These are phyloP conservation scores for Morpho deidamia DNA, from an alignment of 2,888 invertebrate species.

Conservation along the genomic window DNA sequence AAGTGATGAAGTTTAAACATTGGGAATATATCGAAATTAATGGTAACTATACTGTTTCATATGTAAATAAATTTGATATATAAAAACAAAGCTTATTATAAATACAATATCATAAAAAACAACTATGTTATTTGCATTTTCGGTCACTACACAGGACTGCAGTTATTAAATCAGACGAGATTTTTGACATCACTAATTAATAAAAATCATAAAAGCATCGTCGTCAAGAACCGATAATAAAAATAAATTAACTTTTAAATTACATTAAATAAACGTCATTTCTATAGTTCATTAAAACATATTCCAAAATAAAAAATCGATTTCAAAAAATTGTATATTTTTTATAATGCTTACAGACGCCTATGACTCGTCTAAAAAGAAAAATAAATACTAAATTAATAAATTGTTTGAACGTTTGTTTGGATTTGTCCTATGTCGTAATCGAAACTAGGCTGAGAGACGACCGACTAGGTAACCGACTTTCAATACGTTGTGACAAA, in stretches of 20 bases:
- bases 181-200: too few relatives aligned
- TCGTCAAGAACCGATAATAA: too few relatives aligned
- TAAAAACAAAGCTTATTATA: constrained; percentile 29
- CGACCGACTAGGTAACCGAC: not conserved
- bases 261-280: too few relatives aligned
- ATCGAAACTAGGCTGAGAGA: not conserved
- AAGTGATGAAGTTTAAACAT: constrained; percentile 18
- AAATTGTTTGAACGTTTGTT: too few relatives aligned
- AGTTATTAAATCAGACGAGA: not conserved
- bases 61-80: constrained; percentile 30
- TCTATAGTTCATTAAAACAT: too few relatives aligned
- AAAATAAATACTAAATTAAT: too few relatives aligned
- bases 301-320: too few relatives aligned
- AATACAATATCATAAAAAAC: constrained; percentile 2
- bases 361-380: too few relatives aligned
- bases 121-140: not conserved
- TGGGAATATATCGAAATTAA: constrained; percentile 28
- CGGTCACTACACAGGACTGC: constrained; percentile 1
- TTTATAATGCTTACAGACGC: too few relatives aligned
- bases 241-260: too few relatives aligned
- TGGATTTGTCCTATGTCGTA: not conserved
- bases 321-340: too few relatives aligned
- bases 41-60: constrained; percentile 34
- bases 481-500: not conserved
- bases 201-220: too few relatives aligned